Percentiles rank a stretch among this genome's conserved stretches.
Conservation (phyloP, 2,797 vertebrate species). For the Phylloscopus collybita region DNA sequence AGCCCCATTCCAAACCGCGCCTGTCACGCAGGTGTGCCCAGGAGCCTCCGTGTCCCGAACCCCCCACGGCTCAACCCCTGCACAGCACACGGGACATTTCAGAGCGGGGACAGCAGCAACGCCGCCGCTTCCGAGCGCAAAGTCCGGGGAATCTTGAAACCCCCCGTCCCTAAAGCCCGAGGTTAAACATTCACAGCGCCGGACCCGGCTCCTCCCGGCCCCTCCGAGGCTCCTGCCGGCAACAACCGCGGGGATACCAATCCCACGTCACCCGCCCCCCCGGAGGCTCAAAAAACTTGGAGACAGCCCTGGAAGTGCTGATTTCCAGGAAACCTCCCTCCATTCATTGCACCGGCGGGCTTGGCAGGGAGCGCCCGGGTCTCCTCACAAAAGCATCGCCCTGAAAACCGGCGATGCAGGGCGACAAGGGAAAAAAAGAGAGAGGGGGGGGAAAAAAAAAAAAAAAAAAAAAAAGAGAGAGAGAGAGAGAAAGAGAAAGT, state of each 20-base stretch:
- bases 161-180: accelerated
- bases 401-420: neutral
- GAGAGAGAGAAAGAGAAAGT: accelerated
- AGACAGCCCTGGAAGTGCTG: neutral
- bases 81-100: neutral
- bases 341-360: neutral
- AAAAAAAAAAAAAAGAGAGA: accelerated
- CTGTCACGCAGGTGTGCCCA: accelerated
- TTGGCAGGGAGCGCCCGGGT: neutral
- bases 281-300: neutral
- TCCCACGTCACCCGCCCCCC: neutral
- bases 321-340: conserved; percentile 13
- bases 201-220: neutral
- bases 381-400: neutral
- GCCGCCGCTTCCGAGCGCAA: neutral
- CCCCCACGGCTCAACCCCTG: neutral
- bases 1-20: accelerated
- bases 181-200: neutral
- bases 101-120: neutral
- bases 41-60: neutral
- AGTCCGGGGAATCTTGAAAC: neutral
- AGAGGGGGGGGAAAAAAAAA: accelerated
- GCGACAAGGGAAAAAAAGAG: too few relatives aligned
- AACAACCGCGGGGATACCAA: neutral
- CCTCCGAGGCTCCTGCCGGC: neutral